These are phyloP conservation scores for Wiebesia pumilae DNA, from an alignment of 1,140 invertebrate genomes.

Conservation along the genomic window DNA sequence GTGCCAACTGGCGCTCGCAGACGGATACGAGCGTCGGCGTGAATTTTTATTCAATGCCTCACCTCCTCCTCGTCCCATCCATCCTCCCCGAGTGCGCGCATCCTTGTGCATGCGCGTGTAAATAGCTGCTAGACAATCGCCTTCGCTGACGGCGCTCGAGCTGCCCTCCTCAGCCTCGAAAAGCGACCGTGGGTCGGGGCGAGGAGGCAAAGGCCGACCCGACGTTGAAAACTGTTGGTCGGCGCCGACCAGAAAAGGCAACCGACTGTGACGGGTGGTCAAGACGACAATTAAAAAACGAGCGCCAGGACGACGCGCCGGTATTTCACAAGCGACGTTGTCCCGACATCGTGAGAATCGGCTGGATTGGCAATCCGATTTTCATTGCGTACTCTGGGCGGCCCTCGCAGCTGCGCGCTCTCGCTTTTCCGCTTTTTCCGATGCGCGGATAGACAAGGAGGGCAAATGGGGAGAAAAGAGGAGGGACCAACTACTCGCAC, in stretches of 20 bases:
- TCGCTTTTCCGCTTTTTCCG: constrained; percentile 50
- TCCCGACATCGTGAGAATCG: constrained; percentile 41
- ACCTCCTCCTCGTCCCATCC: not conserved
- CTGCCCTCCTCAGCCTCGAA: no score
- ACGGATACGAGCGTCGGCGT: no score
- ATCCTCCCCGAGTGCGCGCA: no score
- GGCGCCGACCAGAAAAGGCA: constrained; percentile 16
- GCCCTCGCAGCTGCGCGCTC: not conserved
- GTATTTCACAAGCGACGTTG: constrained; percentile 8
- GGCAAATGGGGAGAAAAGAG: not conserved
- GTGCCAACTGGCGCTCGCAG: not conserved
- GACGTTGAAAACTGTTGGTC: constrained; percentile 22
- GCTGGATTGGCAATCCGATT: not conserved
- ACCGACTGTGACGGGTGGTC: not conserved
- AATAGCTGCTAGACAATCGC: no score
- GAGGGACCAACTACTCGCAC: no score
- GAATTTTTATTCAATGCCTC: not conserved
- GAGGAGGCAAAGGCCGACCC: no score
- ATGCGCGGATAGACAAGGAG: not conserved
- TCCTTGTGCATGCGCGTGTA: no score
- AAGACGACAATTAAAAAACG: constrained; percentile 33
- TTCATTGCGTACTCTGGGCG: constrained; percentile 24
- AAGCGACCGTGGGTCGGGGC: not conserved
- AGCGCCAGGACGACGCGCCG: not conserved
- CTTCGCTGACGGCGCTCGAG: no score